Percentiles rank a stretch among this genome's conserved stretches.
Evolutionary conservation across 2,113 vertebrate genomes (phyloP).

Genomic region (Triplophysa dalaica): DNA sequence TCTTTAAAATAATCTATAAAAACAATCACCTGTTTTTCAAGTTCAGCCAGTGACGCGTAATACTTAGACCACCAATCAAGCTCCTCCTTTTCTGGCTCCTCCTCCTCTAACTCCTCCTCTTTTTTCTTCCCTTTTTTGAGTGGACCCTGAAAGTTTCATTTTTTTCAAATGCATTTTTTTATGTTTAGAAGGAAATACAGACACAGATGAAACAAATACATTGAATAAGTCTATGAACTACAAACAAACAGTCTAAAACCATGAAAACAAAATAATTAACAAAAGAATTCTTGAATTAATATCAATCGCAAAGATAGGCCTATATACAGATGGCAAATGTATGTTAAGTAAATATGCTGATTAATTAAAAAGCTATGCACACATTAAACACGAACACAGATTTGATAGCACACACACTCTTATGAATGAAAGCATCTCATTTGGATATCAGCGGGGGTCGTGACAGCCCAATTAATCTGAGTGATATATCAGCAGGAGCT

Average conservation of each 20-base stretch:
- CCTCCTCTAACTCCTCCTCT: conserved; percentile 80
- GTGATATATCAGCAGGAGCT: conserved; percentile 35
- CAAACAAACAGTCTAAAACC: background rate
- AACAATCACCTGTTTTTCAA: conserved; percentile 76
- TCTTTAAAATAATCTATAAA: background rate
- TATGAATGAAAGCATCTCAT: conserved; percentile 16
- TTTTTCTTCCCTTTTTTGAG: conserved; percentile 74
- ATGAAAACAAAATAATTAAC: background rate
- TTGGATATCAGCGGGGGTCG: conserved; percentile 28
- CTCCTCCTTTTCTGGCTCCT: conserved; percentile 84
- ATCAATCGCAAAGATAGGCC: background rate
- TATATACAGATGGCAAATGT: background rate
- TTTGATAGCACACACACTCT: background rate
- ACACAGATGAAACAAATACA: too few species aligned
- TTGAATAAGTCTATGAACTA: background rate
- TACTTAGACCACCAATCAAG: conserved; percentile 98
- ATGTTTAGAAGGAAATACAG: too few species aligned
- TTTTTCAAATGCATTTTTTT: background rate
- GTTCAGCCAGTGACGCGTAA: conserved; percentile 84
- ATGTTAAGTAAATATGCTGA: background rate
- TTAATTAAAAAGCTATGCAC: background rate
- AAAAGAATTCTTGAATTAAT: background rate
- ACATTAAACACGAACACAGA: background rate
- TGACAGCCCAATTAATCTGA: conserved; percentile 38
- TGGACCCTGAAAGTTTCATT: conserved; percentile 65